Conservation (phyloP, 2,797 vertebrate genomes). For the Danio albolineatus region DNA sequence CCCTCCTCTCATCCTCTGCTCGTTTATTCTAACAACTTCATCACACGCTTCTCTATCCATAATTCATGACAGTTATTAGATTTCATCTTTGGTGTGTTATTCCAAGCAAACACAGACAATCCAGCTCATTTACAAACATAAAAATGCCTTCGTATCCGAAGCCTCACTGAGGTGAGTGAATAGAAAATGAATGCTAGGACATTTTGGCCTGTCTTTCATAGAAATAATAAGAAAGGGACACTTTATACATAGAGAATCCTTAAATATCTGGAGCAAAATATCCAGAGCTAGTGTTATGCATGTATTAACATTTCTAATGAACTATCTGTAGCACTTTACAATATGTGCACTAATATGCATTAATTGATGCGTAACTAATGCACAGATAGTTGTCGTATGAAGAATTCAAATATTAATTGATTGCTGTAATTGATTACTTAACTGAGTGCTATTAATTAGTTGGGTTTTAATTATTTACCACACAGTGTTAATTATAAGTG, state of each 20-base stretch:
- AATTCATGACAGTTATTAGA: slow-evolving; percentile 35
- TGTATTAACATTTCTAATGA: too few relatives aligned
- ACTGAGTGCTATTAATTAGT: too few relatives aligned
- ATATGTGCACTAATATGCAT: too few relatives aligned
- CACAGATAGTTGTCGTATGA: too few relatives aligned
- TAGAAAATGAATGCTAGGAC: background rate
- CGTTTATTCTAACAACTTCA: background rate
- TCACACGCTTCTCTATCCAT: slow-evolving; percentile 27
- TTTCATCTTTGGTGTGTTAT: slow-evolving; percentile 15
- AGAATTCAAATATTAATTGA: too few relatives aligned
- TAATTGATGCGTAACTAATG: too few relatives aligned
- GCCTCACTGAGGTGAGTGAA: background rate
- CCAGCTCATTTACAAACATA: slow-evolving; percentile 24
- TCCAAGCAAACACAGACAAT: slow-evolving; percentile 27
- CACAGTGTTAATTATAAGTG: too few relatives aligned
- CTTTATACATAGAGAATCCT: background rate
- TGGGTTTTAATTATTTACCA: too few relatives aligned
- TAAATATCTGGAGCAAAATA: too few relatives aligned
- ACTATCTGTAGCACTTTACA: too few relatives aligned
- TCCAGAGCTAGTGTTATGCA: too few relatives aligned
- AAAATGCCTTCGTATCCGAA: slow-evolving; percentile 12
- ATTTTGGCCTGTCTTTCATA: background rate
- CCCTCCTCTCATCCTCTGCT: background rate
- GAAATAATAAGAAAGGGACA: background rate
- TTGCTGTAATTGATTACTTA: too few relatives aligned